A percentile compares a stretch with the other conserved stretches of the same genome.
Evolutionary conservation across 2,113 vertebrate species (phyloP).

Genomic region (Phyllopteryx taeniolatus): DNA sequence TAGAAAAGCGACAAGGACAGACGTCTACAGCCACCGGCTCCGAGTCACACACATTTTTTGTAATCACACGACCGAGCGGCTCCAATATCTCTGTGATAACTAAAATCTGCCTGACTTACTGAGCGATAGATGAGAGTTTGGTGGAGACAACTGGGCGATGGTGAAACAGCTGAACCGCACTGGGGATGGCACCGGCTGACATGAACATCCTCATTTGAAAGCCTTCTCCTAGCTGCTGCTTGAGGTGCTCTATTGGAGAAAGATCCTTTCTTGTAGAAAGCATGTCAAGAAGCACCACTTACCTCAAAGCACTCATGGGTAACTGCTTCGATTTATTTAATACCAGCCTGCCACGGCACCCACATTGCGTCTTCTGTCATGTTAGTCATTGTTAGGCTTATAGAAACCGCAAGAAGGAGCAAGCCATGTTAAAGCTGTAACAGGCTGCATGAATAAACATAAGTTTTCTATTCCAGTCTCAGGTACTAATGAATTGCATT

Average conservation of each 20-base stretch:
- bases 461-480: neutral
- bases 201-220: conserved; percentile 31
- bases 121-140: conserved; percentile 49
- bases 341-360: conserved; percentile 26
- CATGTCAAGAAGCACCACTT: conserved; percentile 56
- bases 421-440: neutral
- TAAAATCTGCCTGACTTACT: conserved; percentile 40
- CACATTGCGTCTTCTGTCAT: conserved; percentile 31
- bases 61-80: conserved; percentile 57
- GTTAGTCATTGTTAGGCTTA: conserved; percentile 17
- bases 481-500: conserved; percentile 12
- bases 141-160: conserved; percentile 51
- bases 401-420: conserved; percentile 1
- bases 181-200: conserved; percentile 33
- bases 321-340: conserved; percentile 53
- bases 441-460: neutral
- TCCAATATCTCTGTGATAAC: conserved; percentile 57
- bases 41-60: conserved; percentile 25
- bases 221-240: conserved; percentile 28
- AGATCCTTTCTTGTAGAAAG: conserved; percentile 15
- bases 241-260: conserved; percentile 17
- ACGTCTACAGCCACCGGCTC: conserved; percentile 48
- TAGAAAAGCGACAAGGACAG: conserved; percentile 70
- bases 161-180: conserved; percentile 45
- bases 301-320: conserved; percentile 48